Evolutionary conservation across 1,140 invertebrate genomes (phyloP), one percentile per base, ranked within the genome.

Genomic region (Drosophila sturtevanti): DNA sequence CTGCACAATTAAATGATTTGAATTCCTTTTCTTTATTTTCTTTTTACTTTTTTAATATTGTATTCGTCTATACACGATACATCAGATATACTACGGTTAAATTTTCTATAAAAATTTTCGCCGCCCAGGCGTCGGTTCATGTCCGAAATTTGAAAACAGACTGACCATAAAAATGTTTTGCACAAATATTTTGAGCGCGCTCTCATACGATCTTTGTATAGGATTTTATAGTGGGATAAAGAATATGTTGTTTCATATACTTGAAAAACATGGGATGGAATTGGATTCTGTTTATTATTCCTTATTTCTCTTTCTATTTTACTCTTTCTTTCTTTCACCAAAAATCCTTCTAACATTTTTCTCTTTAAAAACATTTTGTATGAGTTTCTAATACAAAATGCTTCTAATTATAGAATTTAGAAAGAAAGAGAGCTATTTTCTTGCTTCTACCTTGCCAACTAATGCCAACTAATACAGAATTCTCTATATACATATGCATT

Each of bases 141-240:
- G 63, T 59, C 60, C 79, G 63, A 87, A 79, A 68, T 82, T 79
- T 79, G 76, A 77, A 77, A 73, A 34, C 60, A 76, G 72, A 86
- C 82, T 86, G 72, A 87, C 37, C 62, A 63, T 66, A 35, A n/a
- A 52, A 63, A 35, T 67, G 55, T 79, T 21, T 74, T 24, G 12
- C 55, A n/a, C 22, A n/a, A 55, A 12, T 38, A 24, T 34, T 59
- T 7, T 52, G 41, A 68, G 64, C 77, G 24, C 76, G 27, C 69
- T 31, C 37, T 37, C 35, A 58, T 11, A 41, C 48, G n/a, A 7
- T 14, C 16, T 12, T 65, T 27, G 54, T n/a, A n/a, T n/a, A n/a
- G n/a, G n/a, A n/a, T n/a, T n/a, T n/a, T n/a, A n/a, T n/a, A n/a
- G n/a, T n/a, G n/a, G n/a, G n/a, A 22, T 68, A 75, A 75, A 74